phyloP scores from a whole-genome alignment of 2,888 invertebrate species.

The Coelogynopora nodosa region DNA sequence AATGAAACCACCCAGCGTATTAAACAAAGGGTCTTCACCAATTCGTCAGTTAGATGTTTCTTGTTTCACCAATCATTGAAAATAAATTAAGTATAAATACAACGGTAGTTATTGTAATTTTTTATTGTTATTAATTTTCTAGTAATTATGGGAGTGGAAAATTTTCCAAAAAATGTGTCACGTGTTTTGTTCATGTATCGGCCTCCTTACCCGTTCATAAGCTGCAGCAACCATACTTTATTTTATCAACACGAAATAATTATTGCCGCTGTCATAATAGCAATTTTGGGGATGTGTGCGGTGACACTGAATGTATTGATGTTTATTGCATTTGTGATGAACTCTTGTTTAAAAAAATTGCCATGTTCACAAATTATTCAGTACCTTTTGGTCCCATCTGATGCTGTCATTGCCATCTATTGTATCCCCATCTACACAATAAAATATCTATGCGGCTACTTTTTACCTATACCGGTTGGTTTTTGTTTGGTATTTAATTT shows the following conservation, averaged over 20 bases:
- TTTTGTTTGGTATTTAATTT: not conserved
- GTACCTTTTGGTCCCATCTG: not conserved
- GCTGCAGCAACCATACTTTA: not conserved
- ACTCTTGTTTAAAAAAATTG: not conserved
- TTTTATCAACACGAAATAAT: not conserved
- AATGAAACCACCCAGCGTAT: too few species aligned
- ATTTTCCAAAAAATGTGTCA: too few species aligned
- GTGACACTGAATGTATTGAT: not conserved
- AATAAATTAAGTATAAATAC: too few species aligned
- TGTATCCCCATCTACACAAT: not conserved
- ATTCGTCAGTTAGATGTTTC: too few species aligned
- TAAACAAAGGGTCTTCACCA: too few species aligned
- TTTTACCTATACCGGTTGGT: not conserved
- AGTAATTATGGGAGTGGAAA: too few species aligned
- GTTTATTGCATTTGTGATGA: not conserved
- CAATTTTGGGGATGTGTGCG: not conserved
- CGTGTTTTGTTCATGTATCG: too few species aligned
- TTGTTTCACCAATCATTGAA: too few species aligned
- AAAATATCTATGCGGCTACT: not conserved
- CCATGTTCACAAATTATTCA: not conserved
- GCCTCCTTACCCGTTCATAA: not conserved
- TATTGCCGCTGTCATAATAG: not conserved
- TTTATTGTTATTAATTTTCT: too few species aligned
- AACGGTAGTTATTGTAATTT: too few species aligned
- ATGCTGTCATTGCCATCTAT: not conserved